Base-by-base conservation (phyloP, 2,113 vertebrate genomes). In the Chaetodon trifascialis region DNA sequence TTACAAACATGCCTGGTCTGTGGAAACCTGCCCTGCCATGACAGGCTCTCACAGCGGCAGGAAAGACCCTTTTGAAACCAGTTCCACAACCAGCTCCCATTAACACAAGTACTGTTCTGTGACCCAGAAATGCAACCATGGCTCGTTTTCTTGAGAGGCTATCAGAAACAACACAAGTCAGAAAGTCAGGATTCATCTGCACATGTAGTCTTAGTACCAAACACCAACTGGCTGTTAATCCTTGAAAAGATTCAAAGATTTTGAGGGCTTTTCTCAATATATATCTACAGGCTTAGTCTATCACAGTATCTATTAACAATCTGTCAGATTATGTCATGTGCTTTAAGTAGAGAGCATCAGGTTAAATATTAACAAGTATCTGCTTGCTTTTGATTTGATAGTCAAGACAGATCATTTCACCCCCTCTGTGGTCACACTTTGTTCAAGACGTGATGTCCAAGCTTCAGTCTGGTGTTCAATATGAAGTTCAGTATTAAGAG, bases 211-310 rank as follows among this genome's bases (percentile, higher is more conserved):
- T 9, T 34, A 0, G 9, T 25, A 69, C 36, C 25, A 52, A 79
- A 79, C 23, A 63, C 36, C 36, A 71, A n/a, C 47, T 79, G 67
- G 46, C 56, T 44, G 11, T 64, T 55, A 34, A 66, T 49, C 34
- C 73, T 64, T 38, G 11, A 63, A 25, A 23, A 73, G 42, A 58
- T 42, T 21, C 0, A 14, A 62, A 63, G 11, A 42, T 62, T 36
- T 68, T 36, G 0, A 36, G 19, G 10, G 8, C 25, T 25, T 46
- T 64, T 69, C 30, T 64, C 47, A 62, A 21, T 44, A 62, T 46
- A 23, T 3, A 42, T 69, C 17, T 36, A 19, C 8, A 42, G 30
- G 11, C 40, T 10, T 16, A 21, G 25, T 56, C 14, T 40, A 4
- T 68, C 25, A 55, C 15, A 66, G 56, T 11, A 75, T 42, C 12